Percentiles rank a stretch among this genome's conserved stretches.
Evolutionary conservation across 92 coral and sea anemone species (phyloP).

Genomic region (Hydrozoanthus gracilis): DNA sequence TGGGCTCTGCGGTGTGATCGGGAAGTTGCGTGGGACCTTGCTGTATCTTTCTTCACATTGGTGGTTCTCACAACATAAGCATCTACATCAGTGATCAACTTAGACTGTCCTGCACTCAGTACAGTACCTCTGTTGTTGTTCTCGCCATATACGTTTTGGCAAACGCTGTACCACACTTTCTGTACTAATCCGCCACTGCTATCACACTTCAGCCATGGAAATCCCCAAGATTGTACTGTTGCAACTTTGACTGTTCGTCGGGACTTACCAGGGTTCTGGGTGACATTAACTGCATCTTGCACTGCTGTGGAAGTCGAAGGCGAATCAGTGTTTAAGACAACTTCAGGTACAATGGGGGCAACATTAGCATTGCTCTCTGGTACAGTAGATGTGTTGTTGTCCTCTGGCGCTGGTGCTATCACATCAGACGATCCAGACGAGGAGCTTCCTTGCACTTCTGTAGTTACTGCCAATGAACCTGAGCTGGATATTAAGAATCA

Average conservation of each 20-base stretch:
- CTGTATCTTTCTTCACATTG: constrained; percentile 43
- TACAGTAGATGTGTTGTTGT: constrained; percentile 20
- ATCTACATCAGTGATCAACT: constrained; percentile 34
- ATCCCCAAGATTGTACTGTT: constrained; percentile 32
- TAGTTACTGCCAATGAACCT: constrained; percentile 32
- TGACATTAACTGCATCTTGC: constrained; percentile 26
- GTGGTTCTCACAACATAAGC: constrained; percentile 35
- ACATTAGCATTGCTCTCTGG: constrained; percentile 26
- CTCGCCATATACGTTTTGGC: constrained; percentile 28
- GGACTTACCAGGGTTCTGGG: constrained; percentile 40
- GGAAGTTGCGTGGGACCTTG: constrained; percentile 33
- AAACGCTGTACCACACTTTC: constrained; percentile 21
- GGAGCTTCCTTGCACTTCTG: constrained; percentile 19
- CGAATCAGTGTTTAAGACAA: constrained; percentile 13
- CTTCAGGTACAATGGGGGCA: constrained; percentile 24
- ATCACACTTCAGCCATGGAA: constrained; percentile 28
- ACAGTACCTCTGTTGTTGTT: constrained; percentile 16
- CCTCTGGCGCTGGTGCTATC: constrained; percentile 20
- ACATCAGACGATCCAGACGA: constrained; percentile 25
- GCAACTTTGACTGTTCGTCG: constrained; percentile 32
- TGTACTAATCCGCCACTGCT: constrained; percentile 31
- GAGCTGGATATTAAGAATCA: constrained; percentile 30
- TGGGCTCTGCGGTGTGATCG: constrained; percentile 34
- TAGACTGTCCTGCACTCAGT: constrained; percentile 33
- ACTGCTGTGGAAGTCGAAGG: constrained; percentile 29